Evolutionary conservation across 2,113 vertebrate species (phyloP), one percentile per base, ranked within the genome.

Genomic region (Herpetotheres cachinnans): DNA sequence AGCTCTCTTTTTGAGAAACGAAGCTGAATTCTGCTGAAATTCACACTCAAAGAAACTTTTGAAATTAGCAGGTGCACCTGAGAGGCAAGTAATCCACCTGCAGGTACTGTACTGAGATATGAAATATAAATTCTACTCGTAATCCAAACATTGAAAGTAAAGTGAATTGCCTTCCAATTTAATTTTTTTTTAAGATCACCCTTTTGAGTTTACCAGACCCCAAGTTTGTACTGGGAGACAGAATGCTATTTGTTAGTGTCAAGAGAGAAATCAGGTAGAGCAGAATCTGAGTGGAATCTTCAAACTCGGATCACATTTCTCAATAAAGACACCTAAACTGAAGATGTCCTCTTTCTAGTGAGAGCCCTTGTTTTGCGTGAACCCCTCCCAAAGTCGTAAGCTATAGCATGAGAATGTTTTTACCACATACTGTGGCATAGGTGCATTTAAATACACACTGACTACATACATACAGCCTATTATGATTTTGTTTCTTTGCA

Each of bases 351-450:
- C 20, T n/a, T 46, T 66, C 42, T 22, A 67, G 22, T 12, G 54
- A 73, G 6, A 77, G 59, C 17, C 15, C 1, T 7, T 36, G 15
- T 44, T 84, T 46, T 71, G 29, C 3, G 0, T 25, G 17, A 70
- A 16, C 32, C 63, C 10, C 4, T 56, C 22, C n/a, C 44, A 32
- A 17, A 55, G 46, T 26, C 34, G 49, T 30, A 24, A 44, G 14
- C 14, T 44, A 4, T 1, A 46, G 7, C 10, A 15, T 16, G 6
- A 36, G 4, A 66, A 24, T 21, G 9, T 74, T 73, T 61, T 54
- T 44, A 47, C 5, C 38, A n/a, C 9, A 7, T 5, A 2, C 22
- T 16, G 29, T 30, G 38, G 20, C 59, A 10, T 8, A 13, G 0
- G 3, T 24, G 10, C 15, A 30, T 36, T 50, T 54, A 47, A 72